A percentile compares a stretch with the other conserved stretches of the same genome.
phyloP scores from a whole-genome alignment of 1,140 invertebrate species.

The Brachystomella parvula region DNA sequence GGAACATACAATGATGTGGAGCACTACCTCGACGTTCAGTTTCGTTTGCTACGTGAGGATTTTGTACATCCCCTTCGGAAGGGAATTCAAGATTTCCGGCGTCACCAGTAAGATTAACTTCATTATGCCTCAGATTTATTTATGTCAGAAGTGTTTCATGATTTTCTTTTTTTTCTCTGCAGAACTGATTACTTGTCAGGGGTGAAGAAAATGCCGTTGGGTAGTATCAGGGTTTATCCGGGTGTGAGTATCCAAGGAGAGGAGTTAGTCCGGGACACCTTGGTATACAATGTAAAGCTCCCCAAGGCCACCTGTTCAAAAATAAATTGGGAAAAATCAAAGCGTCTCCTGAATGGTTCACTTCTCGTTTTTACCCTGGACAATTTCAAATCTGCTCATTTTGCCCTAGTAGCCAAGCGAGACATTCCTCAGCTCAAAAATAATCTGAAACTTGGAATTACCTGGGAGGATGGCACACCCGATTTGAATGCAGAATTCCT shows the following conservation, averaged over 20 bases:
- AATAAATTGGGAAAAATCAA: conserved; percentile 44
- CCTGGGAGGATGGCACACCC: conserved; percentile 1
- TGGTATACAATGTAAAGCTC: conserved; percentile 25
- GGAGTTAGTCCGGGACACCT: conserved; percentile 19
- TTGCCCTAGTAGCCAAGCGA: conserved; percentile 57
- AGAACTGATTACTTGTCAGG: conserved; percentile 20
- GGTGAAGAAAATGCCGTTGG: conserved; percentile 26
- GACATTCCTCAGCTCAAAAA: conserved; percentile 40
- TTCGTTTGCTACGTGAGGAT: conserved; percentile 59
- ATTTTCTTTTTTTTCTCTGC: neutral
- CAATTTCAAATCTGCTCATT: conserved; percentile 57
- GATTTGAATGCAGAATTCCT: conserved; percentile 43
- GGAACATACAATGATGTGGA: conserved; percentile 55
- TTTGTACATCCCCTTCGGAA: conserved; percentile 27
- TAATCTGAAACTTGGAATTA: conserved; percentile 8
- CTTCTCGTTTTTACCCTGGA: conserved; percentile 61
- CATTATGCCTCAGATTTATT: too few species aligned
- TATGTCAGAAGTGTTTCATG: too few species aligned
- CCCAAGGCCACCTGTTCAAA: neutral
- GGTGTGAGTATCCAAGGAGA: conserved; percentile 17
- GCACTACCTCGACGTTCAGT: conserved; percentile 70
- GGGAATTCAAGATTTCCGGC: conserved; percentile 24
- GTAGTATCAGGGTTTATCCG: conserved; percentile 29
- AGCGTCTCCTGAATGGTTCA: conserved; percentile 61
- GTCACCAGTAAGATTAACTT: neutral